Evolutionary conservation across 2,113 vertebrate species (phyloP).

Genomic region (Symphodus melops): DNA sequence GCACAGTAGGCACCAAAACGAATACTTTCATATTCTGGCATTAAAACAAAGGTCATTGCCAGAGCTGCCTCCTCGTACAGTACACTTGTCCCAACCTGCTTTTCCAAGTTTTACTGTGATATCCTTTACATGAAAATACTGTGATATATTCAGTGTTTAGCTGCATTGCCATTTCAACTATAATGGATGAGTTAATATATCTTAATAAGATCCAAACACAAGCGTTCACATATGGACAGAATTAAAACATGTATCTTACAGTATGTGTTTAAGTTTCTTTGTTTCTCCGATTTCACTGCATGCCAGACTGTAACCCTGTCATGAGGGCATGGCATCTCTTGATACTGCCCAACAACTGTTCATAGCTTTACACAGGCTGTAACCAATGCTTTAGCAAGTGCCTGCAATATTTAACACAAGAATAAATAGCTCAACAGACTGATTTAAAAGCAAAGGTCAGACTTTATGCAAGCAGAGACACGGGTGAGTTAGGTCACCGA

Average conservation of each 20-base stretch:
- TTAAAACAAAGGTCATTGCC: too few species aligned
- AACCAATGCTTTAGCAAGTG: conserved; percentile 1
- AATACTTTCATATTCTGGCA: too few species aligned
- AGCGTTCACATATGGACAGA: too few species aligned
- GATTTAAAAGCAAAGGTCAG: conserved; percentile 60
- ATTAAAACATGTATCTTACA: neutral
- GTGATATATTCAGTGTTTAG: too few species aligned
- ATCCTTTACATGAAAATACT: too few species aligned
- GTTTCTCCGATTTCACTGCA: conserved; percentile 3
- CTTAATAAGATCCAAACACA: too few species aligned
- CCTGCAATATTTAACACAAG: conserved; percentile 20
- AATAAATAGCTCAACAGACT: conserved; percentile 45
- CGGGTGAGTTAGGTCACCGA: conserved; percentile 24
- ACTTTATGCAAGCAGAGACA: conserved; percentile 29
- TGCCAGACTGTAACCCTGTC: conserved; percentile 32
- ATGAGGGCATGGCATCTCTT: conserved; percentile 18
- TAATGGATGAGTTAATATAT: too few species aligned
- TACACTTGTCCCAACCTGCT: too few species aligned
- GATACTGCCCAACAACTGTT: conserved; percentile 62
- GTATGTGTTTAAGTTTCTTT: neutral
- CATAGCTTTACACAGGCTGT: neutral
- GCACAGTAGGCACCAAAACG: too few species aligned
- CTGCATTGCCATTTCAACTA: too few species aligned
- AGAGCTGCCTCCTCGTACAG: too few species aligned
- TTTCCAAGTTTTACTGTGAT: too few species aligned